Conservation (phyloP, 2,797 vertebrate species). For the Trachops cirrhosus region DNA sequence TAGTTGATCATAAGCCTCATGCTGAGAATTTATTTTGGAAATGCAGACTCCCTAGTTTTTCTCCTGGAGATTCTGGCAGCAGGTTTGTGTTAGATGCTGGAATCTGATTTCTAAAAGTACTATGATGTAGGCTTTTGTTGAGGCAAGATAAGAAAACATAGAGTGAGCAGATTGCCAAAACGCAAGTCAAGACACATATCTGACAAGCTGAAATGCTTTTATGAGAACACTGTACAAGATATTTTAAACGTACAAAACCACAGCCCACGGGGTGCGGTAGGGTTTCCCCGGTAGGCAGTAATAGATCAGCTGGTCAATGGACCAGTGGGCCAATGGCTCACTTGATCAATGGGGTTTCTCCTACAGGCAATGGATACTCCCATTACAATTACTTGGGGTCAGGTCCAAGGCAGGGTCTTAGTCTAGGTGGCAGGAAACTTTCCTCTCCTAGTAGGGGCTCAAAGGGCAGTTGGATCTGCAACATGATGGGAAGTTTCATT, state of each 20-base stretch:
- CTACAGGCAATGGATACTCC: background rate
- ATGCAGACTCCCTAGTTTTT: background rate
- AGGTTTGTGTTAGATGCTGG: background rate
- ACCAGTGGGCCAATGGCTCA: background rate
- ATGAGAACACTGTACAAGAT: background rate
- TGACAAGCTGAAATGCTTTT: background rate
- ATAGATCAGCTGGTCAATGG: background rate
- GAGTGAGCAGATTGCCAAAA: background rate
- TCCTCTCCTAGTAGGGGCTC: background rate
- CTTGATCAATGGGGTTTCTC: background rate
- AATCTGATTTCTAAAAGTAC: background rate
- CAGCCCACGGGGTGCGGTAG: no score
- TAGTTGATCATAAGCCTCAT: background rate
- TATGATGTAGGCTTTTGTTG: background rate
- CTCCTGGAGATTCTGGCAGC: background rate
- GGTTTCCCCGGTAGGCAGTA: background rate
- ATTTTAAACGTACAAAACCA: background rate
- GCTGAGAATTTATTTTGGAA: conserved; percentile 6
- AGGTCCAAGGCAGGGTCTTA: background rate
- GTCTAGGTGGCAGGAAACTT: background rate
- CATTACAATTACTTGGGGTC: background rate
- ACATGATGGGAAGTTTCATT: background rate
- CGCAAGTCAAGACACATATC: background rate
- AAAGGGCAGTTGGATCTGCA: background rate
- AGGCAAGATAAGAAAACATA: background rate